Conservation (phyloP, 2,888 invertebrate species). For the Heteropelma amictum region DNA sequence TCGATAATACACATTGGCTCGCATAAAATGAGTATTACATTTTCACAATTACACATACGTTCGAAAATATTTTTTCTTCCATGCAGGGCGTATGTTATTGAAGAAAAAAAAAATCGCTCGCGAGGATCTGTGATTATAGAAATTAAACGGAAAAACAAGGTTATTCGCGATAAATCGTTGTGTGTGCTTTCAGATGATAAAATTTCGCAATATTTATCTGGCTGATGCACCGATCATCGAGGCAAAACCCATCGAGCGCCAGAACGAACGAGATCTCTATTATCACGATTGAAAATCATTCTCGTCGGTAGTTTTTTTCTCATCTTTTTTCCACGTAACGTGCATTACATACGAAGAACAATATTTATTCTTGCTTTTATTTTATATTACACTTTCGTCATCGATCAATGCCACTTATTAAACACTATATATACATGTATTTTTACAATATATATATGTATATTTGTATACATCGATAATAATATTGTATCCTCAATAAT, state of each 20-base stretch:
- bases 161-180: background rate
- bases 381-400: conserved; percentile 43
- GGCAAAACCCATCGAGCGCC: conserved; percentile 66
- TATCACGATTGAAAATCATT: conserved; percentile 66
- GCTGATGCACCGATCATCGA: conserved; percentile 64
- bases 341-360: conserved; percentile 47
- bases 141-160: background rate
- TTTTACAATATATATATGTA: conserved; percentile 22
- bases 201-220: conserved; percentile 70
- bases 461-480: conserved; percentile 35
- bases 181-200: conserved; percentile 60
- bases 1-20: too few relatives aligned
- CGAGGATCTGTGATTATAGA: background rate
- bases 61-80: too few relatives aligned
- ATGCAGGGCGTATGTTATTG: too few relatives aligned
- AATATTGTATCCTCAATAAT: conserved; percentile 27
- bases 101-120: background rate
- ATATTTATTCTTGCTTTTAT: conserved; percentile 61
- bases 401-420: conserved; percentile 4
- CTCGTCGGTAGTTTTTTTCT: conserved; percentile 19
- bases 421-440: conserved; percentile 29
- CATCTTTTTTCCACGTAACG: background rate
- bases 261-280: conserved; percentile 69
- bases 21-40: too few relatives aligned
- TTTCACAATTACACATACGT: too few relatives aligned